Percentiles rank a stretch among this genome's conserved stretches.
phyloP scores from a whole-genome alignment of 2,113 vertebrate species.

The Sisor rabdophorus region DNA sequence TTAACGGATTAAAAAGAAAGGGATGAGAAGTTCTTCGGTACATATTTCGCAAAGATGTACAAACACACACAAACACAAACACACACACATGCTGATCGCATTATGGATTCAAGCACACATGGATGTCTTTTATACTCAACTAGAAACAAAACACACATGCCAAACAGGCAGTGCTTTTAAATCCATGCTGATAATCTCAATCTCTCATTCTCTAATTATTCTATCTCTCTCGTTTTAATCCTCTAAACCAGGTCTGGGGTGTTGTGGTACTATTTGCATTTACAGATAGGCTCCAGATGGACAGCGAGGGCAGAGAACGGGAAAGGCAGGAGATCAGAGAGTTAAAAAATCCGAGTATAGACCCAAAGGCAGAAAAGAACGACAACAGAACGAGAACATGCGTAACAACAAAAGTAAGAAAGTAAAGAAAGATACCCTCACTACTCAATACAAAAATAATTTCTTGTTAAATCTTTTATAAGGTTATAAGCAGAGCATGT shows the following conservation, averaged over 20 bases:
- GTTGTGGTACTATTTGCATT: slow-evolving; percentile 46
- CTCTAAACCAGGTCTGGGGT: slow-evolving; percentile 40
- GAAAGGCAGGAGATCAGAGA: slow-evolving; percentile 17
- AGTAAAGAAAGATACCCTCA: neutral
- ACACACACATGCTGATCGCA: slow-evolving; percentile 39
- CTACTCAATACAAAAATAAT: neutral
- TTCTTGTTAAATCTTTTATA: neutral
- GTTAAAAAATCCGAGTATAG: slow-evolving; percentile 11
- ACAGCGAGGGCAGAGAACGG: slow-evolving; percentile 41
- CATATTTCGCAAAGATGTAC: slow-evolving; percentile 39
- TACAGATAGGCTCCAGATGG: slow-evolving; percentile 60
- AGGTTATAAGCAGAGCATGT: slow-evolving; percentile 57
- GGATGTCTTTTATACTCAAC: slow-evolving; percentile 45
- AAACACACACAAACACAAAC: slow-evolving; percentile 16
- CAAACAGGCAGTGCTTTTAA: slow-evolving; percentile 35
- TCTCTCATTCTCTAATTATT: slow-evolving; percentile 24
- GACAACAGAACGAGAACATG: slow-evolving; percentile 34
- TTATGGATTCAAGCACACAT: slow-evolving; percentile 42
- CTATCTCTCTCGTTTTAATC: slow-evolving; percentile 38
- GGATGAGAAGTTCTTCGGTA: slow-evolving; percentile 35
- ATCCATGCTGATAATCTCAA: slow-evolving; percentile 8
- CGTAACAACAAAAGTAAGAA: slow-evolving; percentile 25
- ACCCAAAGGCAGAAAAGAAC: slow-evolving; percentile 21
- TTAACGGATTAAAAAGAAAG: slow-evolving; percentile 8
- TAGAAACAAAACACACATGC: slow-evolving; percentile 56